These are phyloP conservation scores for Xylota segnis DNA, from an alignment of 2,888 invertebrate species.

Conservation along the genomic window DNA sequence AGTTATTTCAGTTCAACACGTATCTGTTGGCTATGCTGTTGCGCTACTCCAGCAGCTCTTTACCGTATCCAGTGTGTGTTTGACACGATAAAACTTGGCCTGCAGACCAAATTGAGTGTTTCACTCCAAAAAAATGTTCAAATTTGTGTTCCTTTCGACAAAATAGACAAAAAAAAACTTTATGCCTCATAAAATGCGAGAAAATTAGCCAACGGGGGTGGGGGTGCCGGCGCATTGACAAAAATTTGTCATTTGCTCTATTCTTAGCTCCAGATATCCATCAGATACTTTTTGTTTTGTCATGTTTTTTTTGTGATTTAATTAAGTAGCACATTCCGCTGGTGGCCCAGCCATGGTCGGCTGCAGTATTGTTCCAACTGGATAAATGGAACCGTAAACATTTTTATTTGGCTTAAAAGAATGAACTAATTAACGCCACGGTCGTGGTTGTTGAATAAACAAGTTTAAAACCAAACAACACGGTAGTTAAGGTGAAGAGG, in stretches of 20 bases:
- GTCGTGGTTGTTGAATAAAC: conserved; percentile 2
- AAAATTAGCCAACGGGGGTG: conserved; percentile 21
- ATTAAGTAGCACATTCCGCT: conserved; percentile 36
- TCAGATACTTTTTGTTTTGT: conserved; percentile 24
- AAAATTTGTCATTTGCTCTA: conserved; percentile 47
- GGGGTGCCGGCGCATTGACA: conserved; percentile 6
- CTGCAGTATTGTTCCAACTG: not conserved
- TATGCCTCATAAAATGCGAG: conserved; percentile 51
- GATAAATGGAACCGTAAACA: conserved; percentile 28
- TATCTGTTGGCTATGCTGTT: conserved; percentile 32
- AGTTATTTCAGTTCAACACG: conserved; percentile 55
- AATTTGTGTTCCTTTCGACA: not conserved
- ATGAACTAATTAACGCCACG: conserved; percentile 39
- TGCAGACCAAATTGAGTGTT: conserved; percentile 22
- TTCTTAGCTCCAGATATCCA: conserved; percentile 36
- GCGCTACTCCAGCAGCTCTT: conserved; percentile 47
- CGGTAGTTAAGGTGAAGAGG: not conserved
- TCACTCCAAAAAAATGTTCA: conserved; percentile 6
- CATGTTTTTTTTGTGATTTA: conserved; percentile 17
- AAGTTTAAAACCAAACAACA: conserved; percentile 1
- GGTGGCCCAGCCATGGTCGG: conserved; percentile 19
- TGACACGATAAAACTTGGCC: conserved; percentile 30
- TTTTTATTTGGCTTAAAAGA: conserved; percentile 36
- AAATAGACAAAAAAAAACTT: conserved; percentile 33
- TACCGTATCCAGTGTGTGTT: conserved; percentile 1